Conservation (phyloP, 1,140 invertebrate species). For the Gyrodactylus salaris region DNA sequence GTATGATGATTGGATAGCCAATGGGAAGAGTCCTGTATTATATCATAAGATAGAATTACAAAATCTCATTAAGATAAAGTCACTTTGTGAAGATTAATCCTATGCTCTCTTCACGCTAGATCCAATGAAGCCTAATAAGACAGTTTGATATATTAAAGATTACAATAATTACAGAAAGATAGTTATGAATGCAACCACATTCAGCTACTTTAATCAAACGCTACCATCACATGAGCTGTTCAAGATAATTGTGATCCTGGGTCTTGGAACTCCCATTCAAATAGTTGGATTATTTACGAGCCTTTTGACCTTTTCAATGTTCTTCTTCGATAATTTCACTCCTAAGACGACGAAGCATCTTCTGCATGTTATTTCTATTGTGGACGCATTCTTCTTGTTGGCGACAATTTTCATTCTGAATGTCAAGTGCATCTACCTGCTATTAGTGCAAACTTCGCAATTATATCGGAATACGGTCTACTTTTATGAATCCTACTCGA, state of each 20-base stretch:
- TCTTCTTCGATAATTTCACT: slow-evolving; percentile 1
- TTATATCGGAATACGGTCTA: not conserved
- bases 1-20: no score
- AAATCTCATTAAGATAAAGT: no score
- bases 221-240: not conserved
- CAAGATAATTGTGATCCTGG: not conserved
- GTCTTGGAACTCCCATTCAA: not conserved
- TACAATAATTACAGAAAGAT: no score
- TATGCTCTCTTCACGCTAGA: no score
- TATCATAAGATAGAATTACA: no score
- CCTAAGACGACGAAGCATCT: not conserved
- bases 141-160: no score
- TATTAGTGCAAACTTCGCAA: not conserved
- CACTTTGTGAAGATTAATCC: no score
- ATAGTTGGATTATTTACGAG: slow-evolving; percentile 1
- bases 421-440: not conserved
- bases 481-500: not conserved
- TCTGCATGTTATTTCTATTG: not conserved
- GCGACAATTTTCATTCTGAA: not conserved
- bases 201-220: not conserved
- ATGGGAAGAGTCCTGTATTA: no score
- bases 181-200: not conserved
- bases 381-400: not conserved
- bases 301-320: slow-evolving; percentile 2
- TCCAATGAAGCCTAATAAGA: no score